Evolutionary conservation across 2,113 vertebrate species (phyloP), one percentile per base, ranked within the genome.

Genomic region (Onychostruthus taczanowskii): DNA sequence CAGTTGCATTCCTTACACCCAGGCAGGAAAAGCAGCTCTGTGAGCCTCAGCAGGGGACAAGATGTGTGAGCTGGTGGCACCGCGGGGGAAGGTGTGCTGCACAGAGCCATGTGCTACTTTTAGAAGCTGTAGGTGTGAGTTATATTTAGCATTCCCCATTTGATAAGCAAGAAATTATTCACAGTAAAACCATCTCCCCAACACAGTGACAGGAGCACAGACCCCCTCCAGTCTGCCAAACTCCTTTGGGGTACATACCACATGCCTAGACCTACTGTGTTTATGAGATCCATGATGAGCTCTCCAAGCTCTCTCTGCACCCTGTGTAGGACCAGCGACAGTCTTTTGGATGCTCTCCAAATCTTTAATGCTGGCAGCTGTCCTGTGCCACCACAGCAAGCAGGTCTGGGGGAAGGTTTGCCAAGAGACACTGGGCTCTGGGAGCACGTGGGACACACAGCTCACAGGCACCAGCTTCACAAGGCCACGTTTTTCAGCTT

Each of bases 401-500:
- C 35, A 39, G n/a, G 33, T 41, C 30, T 63, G 31, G 23, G 21
- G 37, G 53, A 80, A 53, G 66, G 23, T 56, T 67, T 82, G 35
- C 18, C 4, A 5, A 41, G 82, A 43, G 3, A 1, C 19, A 2
- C 0, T 1, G 3, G 26, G 20, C 26, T 72, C 30, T 72, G 58
- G 24, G 35, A 58, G 13, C 0, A 0, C 0, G 0, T 23, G 56
- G 37, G 50, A 49, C 13, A 41, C 28, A 44, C 7, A 66, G 2
- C 50, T 3, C 50, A 73, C 22, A 46, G 68, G 22, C 50, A 46
- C 10, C 50, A 72, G 9, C 46, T 49, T 15, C 44, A 43, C 0
- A 0, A 55, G 33, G 18, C 20, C 8, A 16, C 0, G 0, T 28
- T 80, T 30, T 33, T 31, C 31, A 39, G 21, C 21, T 67, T 5